These are phyloP conservation scores for Charina bottae DNA, from an alignment of 2,113 vertebrate genomes.

Conservation along the genomic window DNA sequence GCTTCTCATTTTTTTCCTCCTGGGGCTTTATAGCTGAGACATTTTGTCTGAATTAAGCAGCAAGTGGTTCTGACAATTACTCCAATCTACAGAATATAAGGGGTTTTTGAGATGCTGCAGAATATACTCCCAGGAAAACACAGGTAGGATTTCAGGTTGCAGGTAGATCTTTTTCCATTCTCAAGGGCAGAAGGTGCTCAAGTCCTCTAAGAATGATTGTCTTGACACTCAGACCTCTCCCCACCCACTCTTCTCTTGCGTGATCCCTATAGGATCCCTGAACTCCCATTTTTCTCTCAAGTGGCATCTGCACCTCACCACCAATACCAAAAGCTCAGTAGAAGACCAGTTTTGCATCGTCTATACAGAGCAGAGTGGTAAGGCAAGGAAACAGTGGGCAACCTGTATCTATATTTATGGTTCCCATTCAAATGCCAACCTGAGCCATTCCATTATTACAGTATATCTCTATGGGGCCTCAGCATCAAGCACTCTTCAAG, in stretches of 20 bases:
- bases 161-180: not conserved
- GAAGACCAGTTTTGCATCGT: not conserved
- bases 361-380: not conserved
- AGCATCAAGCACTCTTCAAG: not conserved
- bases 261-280: not conserved
- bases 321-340: not conserved
- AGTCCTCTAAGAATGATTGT: not conserved
- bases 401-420: not conserved
- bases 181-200: not conserved
- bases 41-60: not conserved
- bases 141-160: not conserved
- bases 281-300: not conserved
- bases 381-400: not conserved
- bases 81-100: not conserved
- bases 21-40: not conserved
- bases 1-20: too few species aligned
- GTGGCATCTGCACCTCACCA: not conserved
- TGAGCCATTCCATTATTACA: not conserved
- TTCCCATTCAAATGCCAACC: not conserved
- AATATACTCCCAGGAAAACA: not conserved
- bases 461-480: not conserved
- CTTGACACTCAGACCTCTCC: not conserved
- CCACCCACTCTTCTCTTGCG: not conserved
- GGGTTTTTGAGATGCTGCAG: not conserved
- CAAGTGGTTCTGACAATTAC: not conserved